Evolutionary conservation across 2,888 invertebrate genomes (phyloP).

Genomic region (Limnephilus marmoratus): DNA sequence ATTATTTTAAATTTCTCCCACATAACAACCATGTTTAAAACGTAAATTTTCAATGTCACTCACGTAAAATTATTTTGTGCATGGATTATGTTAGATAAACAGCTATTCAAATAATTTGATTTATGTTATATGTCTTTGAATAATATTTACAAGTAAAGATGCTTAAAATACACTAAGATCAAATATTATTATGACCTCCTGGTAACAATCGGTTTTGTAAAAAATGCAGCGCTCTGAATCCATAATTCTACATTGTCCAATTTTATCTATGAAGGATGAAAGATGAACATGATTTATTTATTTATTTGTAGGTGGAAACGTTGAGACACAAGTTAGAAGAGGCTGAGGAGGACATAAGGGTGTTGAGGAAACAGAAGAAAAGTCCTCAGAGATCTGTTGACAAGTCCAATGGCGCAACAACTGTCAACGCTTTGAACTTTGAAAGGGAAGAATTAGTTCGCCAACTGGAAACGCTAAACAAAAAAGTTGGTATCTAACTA

Average conservation of each 20-base stretch:
- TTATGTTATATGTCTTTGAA: neutral
- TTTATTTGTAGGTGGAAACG: constrained; percentile 78
- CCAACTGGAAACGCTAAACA: constrained; percentile 81
- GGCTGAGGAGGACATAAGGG: constrained; percentile 83
- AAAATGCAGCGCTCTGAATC: neutral
- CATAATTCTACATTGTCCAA: neutral
- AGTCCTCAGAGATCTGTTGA: constrained; percentile 67
- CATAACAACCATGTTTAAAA: neutral
- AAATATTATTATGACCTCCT: neutral
- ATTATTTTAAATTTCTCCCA: neutral
- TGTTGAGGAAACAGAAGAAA: constrained; percentile 76
- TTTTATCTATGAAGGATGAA: neutral
- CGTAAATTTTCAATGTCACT: neutral
- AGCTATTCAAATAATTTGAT: neutral
- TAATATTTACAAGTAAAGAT: neutral
- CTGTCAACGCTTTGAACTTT: constrained; percentile 72
- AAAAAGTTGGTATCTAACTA: constrained; percentile 75
- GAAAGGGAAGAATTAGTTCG: constrained; percentile 83
- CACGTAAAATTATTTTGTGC: neutral
- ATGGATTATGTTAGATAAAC: neutral
- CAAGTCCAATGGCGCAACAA: constrained; percentile 62
- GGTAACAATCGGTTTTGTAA: neutral
- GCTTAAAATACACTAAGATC: neutral
- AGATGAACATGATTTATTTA: neutral
- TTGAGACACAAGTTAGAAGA: constrained; percentile 84